Evolutionary conservation across 2,113 vertebrate species (phyloP).

Genomic region (Crotalus helleri): DNA sequence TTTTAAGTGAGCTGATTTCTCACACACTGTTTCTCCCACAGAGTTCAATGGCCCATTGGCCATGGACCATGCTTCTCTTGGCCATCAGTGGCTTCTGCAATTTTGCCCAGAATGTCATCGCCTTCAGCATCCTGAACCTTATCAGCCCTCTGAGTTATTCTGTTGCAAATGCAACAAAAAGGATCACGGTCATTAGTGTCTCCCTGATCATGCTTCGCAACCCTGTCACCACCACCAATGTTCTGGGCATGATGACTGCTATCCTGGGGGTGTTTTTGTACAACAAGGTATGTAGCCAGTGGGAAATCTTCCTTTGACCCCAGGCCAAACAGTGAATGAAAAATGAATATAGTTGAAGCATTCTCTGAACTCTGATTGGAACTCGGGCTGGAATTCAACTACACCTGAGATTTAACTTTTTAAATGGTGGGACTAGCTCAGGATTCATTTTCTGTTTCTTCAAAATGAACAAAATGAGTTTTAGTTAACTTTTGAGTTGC

Average conservation of each 20-base stretch:
- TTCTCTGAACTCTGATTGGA: neutral
- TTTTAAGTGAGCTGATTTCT: neutral
- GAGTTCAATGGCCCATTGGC: slow-evolving; percentile 79
- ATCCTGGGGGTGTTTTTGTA: slow-evolving; percentile 95
- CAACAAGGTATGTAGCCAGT: slow-evolving; percentile 82
- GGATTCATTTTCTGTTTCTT: neutral
- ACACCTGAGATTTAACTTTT: neutral
- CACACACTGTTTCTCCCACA: slow-evolving; percentile 44
- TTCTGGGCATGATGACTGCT: slow-evolving; percentile 95
- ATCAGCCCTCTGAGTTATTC: slow-evolving; percentile 96
- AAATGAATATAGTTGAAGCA: neutral
- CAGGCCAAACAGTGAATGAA: neutral
- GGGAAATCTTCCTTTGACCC: neutral
- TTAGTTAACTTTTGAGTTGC: neutral
- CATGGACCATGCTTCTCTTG: slow-evolving; percentile 86
- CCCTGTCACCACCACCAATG: slow-evolving; percentile 86
- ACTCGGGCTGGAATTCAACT: neutral
- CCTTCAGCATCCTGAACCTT: slow-evolving; percentile 94
- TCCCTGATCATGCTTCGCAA: slow-evolving; percentile 94
- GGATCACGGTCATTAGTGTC: slow-evolving; percentile 96
- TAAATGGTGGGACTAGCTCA: neutral
- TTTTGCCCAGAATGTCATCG: slow-evolving; percentile 96
- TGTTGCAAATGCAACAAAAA: slow-evolving; percentile 94
- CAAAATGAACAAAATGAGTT: neutral
- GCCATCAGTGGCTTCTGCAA: slow-evolving; percentile 96